phyloP scores from a whole-genome alignment of 2,888 invertebrate species.

The Hirtodrosophila duncani region DNA sequence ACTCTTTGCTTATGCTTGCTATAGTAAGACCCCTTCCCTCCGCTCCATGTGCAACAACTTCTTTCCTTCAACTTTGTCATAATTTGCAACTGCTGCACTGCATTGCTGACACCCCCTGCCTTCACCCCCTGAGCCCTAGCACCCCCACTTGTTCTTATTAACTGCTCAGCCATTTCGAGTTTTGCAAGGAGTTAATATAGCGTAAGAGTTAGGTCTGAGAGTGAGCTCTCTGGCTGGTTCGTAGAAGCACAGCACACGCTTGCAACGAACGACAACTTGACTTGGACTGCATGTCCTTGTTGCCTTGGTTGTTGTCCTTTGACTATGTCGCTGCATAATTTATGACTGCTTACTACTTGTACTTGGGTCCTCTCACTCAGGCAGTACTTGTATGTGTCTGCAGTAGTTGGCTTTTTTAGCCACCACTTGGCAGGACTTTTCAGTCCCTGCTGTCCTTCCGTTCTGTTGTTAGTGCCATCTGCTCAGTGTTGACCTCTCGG shows the following conservation, averaged over 20 bases:
- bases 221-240: background rate
- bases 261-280: slow-evolving; percentile 41
- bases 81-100: slow-evolving; percentile 64
- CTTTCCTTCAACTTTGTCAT: slow-evolving; percentile 54
- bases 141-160: slow-evolving; percentile 57
- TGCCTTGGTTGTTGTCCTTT: slow-evolving; percentile 53
- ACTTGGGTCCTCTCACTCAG: slow-evolving; percentile 1
- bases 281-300: slow-evolving; percentile 45
- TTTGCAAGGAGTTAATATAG: slow-evolving; percentile 43
- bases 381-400: slow-evolving; percentile 14
- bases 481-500: slow-evolving; percentile 21
- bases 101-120: slow-evolving; percentile 24
- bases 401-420: slow-evolving; percentile 52
- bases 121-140: slow-evolving; percentile 1
- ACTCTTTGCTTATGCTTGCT: background rate
- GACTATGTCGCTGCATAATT: slow-evolving; percentile 69
- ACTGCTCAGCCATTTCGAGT: slow-evolving; percentile 56
- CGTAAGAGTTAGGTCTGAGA: background rate
- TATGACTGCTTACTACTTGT: slow-evolving; percentile 63
- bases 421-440: slow-evolving; percentile 22
- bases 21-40: background rate
- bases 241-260: background rate
- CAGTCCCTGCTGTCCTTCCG: slow-evolving; percentile 1
- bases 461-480: slow-evolving; percentile 28
- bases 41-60: slow-evolving; percentile 14